Evolutionary conservation across 2,888 invertebrate species (phyloP).

Genomic region (Iselma pallidipennis): DNA sequence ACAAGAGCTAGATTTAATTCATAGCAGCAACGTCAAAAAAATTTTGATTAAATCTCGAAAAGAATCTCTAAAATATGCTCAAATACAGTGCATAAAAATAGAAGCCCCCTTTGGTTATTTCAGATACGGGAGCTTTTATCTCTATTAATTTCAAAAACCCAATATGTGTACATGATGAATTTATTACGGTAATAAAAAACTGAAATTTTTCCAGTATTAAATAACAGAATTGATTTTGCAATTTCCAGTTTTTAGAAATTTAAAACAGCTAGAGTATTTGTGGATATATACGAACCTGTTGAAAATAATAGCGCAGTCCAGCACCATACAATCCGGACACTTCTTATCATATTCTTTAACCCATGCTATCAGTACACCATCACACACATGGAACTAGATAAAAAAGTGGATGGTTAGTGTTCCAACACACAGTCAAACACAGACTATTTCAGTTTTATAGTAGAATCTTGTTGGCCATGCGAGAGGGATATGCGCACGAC

Average conservation of each 20-base stretch:
- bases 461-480: slow-evolving; percentile 43
- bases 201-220: too few species aligned
- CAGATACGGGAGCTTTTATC: too few species aligned
- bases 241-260: too few species aligned
- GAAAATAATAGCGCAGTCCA: slow-evolving; percentile 45
- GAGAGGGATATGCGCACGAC: slow-evolving; percentile 46
- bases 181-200: too few species aligned
- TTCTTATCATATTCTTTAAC: slow-evolving; percentile 42
- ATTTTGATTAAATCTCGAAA: not conserved
- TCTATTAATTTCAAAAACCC: too few species aligned
- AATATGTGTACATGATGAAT: too few species aligned
- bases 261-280: too few species aligned
- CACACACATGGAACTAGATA: slow-evolving; percentile 32
- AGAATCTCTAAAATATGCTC: not conserved
- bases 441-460: slow-evolving; percentile 41
- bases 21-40: not conserved
- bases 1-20: not conserved
- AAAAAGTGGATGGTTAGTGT: slow-evolving; percentile 1
- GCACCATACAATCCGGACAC: slow-evolving; percentile 45
- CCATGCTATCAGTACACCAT: slow-evolving; percentile 45
- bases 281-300: too few species aligned
- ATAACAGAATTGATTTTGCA: too few species aligned
- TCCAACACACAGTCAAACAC: slow-evolving; percentile 45
- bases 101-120: too few species aligned
- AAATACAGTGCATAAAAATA: too few species aligned